These are phyloP conservation scores for Pagetopsis macropterus DNA, from an alignment of 2,797 vertebrate genomes.

Conservation along the genomic window DNA sequence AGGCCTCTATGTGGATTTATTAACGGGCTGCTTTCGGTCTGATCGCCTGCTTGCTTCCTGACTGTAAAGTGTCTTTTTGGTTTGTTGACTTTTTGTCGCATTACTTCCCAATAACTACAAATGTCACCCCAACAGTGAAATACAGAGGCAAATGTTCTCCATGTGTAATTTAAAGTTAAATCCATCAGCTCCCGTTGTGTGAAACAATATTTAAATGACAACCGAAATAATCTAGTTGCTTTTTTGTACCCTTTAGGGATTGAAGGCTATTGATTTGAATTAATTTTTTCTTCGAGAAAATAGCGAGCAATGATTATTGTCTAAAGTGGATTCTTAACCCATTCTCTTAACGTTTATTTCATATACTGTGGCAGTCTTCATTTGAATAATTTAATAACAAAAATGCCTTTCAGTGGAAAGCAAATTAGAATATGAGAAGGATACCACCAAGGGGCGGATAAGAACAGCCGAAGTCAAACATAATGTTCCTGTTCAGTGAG, in stretches of 20 bases:
- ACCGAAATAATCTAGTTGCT: conserved; percentile 16
- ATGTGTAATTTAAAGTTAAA: conserved; percentile 7
- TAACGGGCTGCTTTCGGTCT: not conserved
- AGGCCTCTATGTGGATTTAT: not conserved
- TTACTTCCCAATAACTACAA: not conserved
- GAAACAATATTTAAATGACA: not conserved
- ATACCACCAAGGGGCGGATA: conserved; percentile 78
- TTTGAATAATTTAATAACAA: conserved; percentile 78
- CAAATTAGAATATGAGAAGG: conserved; percentile 76
- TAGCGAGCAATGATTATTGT: conserved; percentile 31
- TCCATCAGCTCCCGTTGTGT: conserved; percentile 23
- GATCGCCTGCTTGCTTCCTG: not conserved
- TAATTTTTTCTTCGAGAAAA: conserved; percentile 26
- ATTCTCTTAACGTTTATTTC: conserved; percentile 60
- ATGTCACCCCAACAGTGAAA: not conserved
- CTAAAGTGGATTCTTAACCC: conserved; percentile 53
- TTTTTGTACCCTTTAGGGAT: conserved; percentile 12
- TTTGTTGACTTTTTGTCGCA: not conserved
- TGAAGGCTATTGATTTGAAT: conserved; percentile 41
- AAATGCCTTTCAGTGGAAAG: conserved; percentile 70
- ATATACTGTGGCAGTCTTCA: conserved; percentile 61
- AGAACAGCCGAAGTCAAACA: conserved; percentile 82
- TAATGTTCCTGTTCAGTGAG: conserved; percentile 83
- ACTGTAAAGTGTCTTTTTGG: not conserved
- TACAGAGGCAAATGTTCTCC: conserved; percentile 7